These are phyloP conservation scores for Tragulus kanchil DNA, from an alignment of 2,113 vertebrate species.

Conservation along the genomic window DNA sequence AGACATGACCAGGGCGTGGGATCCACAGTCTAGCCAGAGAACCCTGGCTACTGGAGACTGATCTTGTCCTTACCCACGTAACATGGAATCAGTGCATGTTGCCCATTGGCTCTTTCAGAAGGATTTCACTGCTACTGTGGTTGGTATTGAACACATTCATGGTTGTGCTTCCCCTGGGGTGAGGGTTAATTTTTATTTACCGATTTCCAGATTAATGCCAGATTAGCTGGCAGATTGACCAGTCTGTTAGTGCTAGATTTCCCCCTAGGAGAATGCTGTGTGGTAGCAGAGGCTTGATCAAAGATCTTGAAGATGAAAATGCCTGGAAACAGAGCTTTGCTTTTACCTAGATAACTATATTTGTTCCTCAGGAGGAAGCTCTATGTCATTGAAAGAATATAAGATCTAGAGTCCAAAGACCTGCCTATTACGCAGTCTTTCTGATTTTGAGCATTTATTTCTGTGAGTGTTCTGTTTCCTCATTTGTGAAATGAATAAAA, in stretches of 20 bases:
- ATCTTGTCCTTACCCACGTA: background rate
- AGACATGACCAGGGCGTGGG: background rate
- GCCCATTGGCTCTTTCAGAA: background rate
- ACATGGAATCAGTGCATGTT: background rate
- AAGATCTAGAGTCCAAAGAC: background rate
- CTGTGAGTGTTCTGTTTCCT: background rate
- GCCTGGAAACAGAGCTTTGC: background rate
- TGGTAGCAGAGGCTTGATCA: background rate
- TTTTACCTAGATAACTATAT: background rate
- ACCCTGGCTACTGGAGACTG: background rate
- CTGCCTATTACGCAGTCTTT: background rate
- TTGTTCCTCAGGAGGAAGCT: background rate
- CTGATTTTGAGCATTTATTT: background rate
- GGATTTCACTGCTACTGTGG: background rate
- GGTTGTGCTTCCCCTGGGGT: background rate
- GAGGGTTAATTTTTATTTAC: too few species aligned
- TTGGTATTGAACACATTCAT: background rate
- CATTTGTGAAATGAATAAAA: constrained; percentile 1
- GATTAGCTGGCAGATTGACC: background rate
- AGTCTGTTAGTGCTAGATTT: background rate
- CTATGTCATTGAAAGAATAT: background rate
- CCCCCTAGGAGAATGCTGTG: background rate
- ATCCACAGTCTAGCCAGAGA: background rate
- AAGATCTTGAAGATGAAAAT: background rate
- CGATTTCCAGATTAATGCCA: background rate